Conservation (phyloP, 2,888 invertebrate species). For the Chaetoderma sp. region DNA sequence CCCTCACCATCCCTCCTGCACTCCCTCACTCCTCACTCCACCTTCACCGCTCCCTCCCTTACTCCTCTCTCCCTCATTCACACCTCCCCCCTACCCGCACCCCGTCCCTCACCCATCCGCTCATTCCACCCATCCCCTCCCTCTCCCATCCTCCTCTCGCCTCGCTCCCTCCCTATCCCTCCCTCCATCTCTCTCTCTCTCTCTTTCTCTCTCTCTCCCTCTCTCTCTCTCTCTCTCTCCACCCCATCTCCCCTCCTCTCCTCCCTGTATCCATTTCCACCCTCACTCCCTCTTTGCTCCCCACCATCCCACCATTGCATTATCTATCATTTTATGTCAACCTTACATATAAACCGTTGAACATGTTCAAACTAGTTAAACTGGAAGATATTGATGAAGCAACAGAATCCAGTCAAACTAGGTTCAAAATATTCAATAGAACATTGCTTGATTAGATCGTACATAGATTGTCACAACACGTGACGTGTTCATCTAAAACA, state of each 20-base stretch:
- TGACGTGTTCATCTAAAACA: no score
- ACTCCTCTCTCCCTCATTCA: conserved; percentile 13
- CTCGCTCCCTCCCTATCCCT: neutral
- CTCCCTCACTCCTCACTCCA: neutral
- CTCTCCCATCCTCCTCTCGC: neutral
- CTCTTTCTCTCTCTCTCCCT: neutral
- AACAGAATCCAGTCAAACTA: no score
- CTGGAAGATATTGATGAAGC: no score
- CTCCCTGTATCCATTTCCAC: neutral
- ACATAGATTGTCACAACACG: no score
- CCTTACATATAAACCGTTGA: no score
- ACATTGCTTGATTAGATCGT: no score
- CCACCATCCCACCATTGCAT: conserved; percentile 3
- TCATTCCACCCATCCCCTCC: neutral
- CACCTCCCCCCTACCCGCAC: neutral
- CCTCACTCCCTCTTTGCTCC: conserved; percentile 5
- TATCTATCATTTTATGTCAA: no score
- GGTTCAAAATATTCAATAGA: no score
- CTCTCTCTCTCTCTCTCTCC: conserved; percentile 19
- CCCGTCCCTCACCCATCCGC: neutral
- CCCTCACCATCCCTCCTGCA: conserved; percentile 7
- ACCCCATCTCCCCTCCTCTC: no score
- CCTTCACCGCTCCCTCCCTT: neutral
- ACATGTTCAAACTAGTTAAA: no score
- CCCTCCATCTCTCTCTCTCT: neutral